Evolutionary conservation across 2,797 vertebrate species (phyloP), one percentile per base, ranked within the genome.

Genomic region (Liparis tanakae): DNA sequence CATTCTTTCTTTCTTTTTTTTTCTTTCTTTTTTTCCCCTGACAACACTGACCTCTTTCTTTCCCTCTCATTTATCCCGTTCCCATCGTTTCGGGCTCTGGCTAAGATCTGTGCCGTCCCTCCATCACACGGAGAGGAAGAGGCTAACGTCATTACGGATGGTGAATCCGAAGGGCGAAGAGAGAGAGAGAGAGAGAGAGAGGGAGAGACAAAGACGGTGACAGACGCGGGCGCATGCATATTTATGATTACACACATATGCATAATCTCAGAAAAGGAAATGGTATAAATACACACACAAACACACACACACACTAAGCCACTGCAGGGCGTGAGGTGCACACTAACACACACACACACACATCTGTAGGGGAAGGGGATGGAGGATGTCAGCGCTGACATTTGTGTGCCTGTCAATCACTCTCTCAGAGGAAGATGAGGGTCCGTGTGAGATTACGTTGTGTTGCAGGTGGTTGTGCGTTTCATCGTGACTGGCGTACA

Each of bases 181-280:
- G 77, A 81, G 61, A 5, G 67, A 90, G 87, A 85, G 70, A 89
- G 86, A 90, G 83, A 88, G 88, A 89, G 87, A 84, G 25, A 5
- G 67, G 89, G 87, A 85, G 70, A 88, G 86, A 90, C 84, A 88
- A 89, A 89, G 87, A 84, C 84, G 43, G 83, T 85, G 83, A 91
- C 76, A 85, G 87, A 89, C 83, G 79, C 58, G 71, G 75, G 76
- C 62, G 65, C 80, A 89, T 92, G 81, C 87, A 92, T 92, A 93
- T 92, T 86, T 92, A 92, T 93, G 90, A 91, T 87, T 71, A 85
- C 82, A 91, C 87, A 89, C 87, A 90, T 87, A 89, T 86, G 87
- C 90, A 93, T 91, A 91, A 90, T 91, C 91, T 85, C 75, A 72
- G 60, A 79, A 30, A 56, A 78, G 67, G 70, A 83, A 84, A 79